A percentile compares a stretch with the other conserved stretches of the same genome.
phyloP scores from a whole-genome alignment of 1,140 invertebrate genomes.

The Drosophila equinoxialis region DNA sequence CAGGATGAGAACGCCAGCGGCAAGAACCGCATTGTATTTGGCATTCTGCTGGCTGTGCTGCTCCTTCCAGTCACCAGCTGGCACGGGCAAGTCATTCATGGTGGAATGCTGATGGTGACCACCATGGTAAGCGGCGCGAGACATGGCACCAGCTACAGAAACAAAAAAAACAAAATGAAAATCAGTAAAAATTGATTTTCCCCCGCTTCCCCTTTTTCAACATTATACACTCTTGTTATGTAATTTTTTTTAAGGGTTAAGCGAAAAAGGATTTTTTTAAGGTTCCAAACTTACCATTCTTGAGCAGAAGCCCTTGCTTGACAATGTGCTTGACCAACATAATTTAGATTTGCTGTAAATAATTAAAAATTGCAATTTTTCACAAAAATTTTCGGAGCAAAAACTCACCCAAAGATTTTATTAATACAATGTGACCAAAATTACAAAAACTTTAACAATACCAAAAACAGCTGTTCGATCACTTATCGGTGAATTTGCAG shows the following conservation, averaged over 20 bases:
- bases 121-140: conserved; percentile 78
- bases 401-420: conserved; percentile 52
- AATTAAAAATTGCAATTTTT: conserved; percentile 21
- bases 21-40: conserved; percentile 88
- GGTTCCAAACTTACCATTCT: conserved; percentile 62
- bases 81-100: conserved; percentile 90
- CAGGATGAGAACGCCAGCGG: conserved; percentile 85
- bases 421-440: conserved; percentile 34
- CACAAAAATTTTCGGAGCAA: conserved; percentile 18
- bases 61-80: conserved; percentile 89
- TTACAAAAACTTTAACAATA: conserved; percentile 15
- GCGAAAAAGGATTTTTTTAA: conserved; percentile 5
- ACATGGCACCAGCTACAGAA: conserved; percentile 65
- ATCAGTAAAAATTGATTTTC: neutral
- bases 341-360: conserved; percentile 46
- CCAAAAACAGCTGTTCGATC: conserved; percentile 17
- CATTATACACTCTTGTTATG: conserved; percentile 50
- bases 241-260: conserved; percentile 80
- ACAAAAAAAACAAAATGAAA: neutral
- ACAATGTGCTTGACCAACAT: conserved; percentile 81
- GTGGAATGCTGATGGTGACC: conserved; percentile 81
- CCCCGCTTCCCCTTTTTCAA: neutral
- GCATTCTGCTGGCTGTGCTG: conserved; percentile 86
- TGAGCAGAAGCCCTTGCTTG: conserved; percentile 77
- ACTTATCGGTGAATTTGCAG: too few species aligned